Base-by-base conservation (phyloP, 2,113 vertebrate species). In the Tangachromis dhanisi region DNA sequence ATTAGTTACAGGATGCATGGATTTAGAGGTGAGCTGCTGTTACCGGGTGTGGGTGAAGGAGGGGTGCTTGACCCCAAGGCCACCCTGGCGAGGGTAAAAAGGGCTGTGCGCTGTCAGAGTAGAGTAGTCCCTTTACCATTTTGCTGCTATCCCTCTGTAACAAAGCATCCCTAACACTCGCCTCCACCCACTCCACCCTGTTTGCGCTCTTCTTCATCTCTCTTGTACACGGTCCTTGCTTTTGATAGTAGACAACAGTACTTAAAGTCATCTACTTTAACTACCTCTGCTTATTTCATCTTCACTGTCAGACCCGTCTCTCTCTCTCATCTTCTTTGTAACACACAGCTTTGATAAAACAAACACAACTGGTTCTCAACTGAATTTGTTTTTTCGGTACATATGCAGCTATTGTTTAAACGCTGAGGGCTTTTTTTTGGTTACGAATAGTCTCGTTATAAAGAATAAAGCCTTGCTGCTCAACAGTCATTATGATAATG, bases 71-170 rank as follows among this genome's bases (percentile, higher is more conserved):
- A 61, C 9, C 57, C 8, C 29, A 19, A 61, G 8, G 57, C 57
- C 16, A 33, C 57, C 14, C 0, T 61, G 57, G 16, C 0, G 5
- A 33, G 16, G 29, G 8, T 61, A 31, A 61, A 31, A 31, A 61
- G 57, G 57, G 14, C 26, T 17, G 8, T 31, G 57, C 3, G 26
- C 26, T 61, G 26, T 61, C 26, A 61, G 57, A 61, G 26, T 9
- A 31, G 26, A 31, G 14, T 0, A 0, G 55, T 31, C 14, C 26
- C 12, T 57, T 55, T 54, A 54, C 10, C 12, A 2, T 26, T 59
- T 59, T 29, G 24, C 55, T 57, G 13, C 55, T 29, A 29, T 1
- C 55, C 55, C 26, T 59, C 26, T 61, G 26, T 17, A 31, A 61
- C 57, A 61, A 61, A 61, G 2, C 57, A 61, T 17, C 57, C 57